phyloP scores from a whole-genome alignment of 1,140 invertebrate species.

The Tetramorium simillimum region DNA sequence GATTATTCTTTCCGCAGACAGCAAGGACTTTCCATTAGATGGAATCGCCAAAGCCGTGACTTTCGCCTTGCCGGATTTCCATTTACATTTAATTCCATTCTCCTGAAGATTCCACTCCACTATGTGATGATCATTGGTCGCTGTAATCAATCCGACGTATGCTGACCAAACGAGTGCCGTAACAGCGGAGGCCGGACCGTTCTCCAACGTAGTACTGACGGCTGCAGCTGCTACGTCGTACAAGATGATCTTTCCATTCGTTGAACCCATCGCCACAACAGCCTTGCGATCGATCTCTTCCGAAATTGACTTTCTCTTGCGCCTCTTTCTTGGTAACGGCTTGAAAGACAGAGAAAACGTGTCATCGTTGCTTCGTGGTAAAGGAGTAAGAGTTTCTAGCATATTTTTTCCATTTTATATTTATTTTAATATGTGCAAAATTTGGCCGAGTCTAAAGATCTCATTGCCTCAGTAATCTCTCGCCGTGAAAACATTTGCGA shows the following conservation, averaged over 20 bases:
- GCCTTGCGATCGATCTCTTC: slow-evolving; percentile 79
- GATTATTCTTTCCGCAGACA: slow-evolving; percentile 89
- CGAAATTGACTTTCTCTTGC: slow-evolving; percentile 81
- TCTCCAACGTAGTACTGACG: slow-evolving; percentile 82
- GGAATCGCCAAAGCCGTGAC: slow-evolving; percentile 89
- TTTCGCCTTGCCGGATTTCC: slow-evolving; percentile 89
- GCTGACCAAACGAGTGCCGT: slow-evolving; percentile 86
- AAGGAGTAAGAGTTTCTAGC: neutral
- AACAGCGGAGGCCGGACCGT: slow-evolving; percentile 85
- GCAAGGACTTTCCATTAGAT: slow-evolving; percentile 87
- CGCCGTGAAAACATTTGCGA: neutral
- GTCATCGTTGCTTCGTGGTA: neutral
- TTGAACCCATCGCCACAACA: slow-evolving; percentile 86
- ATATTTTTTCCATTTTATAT: neutral
- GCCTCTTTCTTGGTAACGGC: slow-evolving; percentile 82
- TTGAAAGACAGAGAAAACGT: slow-evolving; percentile 58
- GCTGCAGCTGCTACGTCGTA: slow-evolving; percentile 84
- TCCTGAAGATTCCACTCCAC: slow-evolving; percentile 85
- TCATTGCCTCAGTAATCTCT: neutral
- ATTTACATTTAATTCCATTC: slow-evolving; percentile 85
- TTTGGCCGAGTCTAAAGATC: neutral
- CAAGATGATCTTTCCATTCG: slow-evolving; percentile 84
- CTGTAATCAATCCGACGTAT: slow-evolving; percentile 85
- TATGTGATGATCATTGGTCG: slow-evolving; percentile 84
- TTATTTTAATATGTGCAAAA: neutral